Evolutionary conservation across 2,888 invertebrate genomes (phyloP), one percentile per base, ranked within the genome.

Genomic region (Physocephala rufipes): DNA sequence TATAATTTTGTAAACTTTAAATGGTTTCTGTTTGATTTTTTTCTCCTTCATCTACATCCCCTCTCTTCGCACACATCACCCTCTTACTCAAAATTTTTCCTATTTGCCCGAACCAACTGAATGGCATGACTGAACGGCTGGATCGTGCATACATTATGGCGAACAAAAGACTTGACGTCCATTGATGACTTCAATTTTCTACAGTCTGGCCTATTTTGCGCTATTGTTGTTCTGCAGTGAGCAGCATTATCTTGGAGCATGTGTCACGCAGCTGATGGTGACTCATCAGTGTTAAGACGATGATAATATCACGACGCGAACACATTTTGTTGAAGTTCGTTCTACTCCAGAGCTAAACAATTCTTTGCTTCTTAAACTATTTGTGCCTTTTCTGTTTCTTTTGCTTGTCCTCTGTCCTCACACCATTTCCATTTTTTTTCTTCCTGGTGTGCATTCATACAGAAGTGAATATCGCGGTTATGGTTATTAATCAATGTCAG

Each of bases 91-190:
- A n/a, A n/a, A n/a, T 36, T 36, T 36, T 36, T 36, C 36, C 9
- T 9, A 9, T 36, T 36, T 36, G 4, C 5, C 9, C 36, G n/a
- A n/a, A 36, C 36, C 9, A 4, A 36, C 36, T 36, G n/a, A n/a
- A n/a, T n/a, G n/a, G n/a, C n/a, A 36, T 36, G 36, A 36, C 36
- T 4, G 9, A 36, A 9, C 9, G 36, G 26, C 47, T 63, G 45
- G 65, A 28, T n/a, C 51, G 30, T 65, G 65, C 65, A 51, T 63
- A 49, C 24, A 43, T 63, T 63, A 63, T 53, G 47, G 47, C 62
- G 47, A n/a, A 49, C 19, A 49, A 19, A 49, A 49, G 19, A n/a
- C 49, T 49, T n/a, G 19, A 49, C 30, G 21, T 43, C 47, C 24
- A 24, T 45, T 47, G 63, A 47, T 21, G 21, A 26, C 26, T 26